A percentile compares a stretch with the other conserved stretches of the same genome.
Evolutionary conservation across 2,797 vertebrate species (phyloP).

Genomic region (Mormyrops attenuatus): DNA sequence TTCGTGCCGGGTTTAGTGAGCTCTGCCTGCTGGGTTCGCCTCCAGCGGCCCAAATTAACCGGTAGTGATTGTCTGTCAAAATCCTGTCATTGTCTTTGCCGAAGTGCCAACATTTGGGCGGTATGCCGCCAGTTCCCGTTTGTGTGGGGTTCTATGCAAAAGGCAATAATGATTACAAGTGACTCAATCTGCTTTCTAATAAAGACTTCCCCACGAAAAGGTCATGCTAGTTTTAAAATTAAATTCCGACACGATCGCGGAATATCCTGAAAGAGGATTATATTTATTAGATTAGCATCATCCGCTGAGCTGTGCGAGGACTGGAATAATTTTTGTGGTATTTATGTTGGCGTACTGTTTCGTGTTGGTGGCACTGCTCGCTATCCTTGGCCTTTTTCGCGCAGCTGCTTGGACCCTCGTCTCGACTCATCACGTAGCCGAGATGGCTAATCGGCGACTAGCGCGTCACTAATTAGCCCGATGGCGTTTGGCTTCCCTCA

Average conservation of each 20-base stretch:
- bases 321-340: neutral
- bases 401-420: neutral
- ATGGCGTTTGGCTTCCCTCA: neutral
- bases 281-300: constrained; percentile 15
- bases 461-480: neutral
- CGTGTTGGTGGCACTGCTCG: neutral
- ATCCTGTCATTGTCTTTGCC: neutral
- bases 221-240: constrained; percentile 28
- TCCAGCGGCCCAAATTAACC: neutral
- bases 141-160: neutral
- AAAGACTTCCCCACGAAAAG: constrained; percentile 28
- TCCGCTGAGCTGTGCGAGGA: neutral
- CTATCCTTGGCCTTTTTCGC: neutral
- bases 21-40: neutral
- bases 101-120: neutral
- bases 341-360: neutral
- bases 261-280: constrained; percentile 14
- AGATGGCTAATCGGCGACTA: neutral
- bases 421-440: neutral
- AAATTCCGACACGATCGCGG: constrained; percentile 23
- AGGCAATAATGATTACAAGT: constrained; percentile 16
- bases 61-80: neutral
- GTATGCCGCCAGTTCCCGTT: neutral
- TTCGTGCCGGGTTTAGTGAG: neutral
- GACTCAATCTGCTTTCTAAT: constrained; percentile 33